Conservation (phyloP, 2,113 vertebrate species). For the Acanthochromis polyacanthus region DNA sequence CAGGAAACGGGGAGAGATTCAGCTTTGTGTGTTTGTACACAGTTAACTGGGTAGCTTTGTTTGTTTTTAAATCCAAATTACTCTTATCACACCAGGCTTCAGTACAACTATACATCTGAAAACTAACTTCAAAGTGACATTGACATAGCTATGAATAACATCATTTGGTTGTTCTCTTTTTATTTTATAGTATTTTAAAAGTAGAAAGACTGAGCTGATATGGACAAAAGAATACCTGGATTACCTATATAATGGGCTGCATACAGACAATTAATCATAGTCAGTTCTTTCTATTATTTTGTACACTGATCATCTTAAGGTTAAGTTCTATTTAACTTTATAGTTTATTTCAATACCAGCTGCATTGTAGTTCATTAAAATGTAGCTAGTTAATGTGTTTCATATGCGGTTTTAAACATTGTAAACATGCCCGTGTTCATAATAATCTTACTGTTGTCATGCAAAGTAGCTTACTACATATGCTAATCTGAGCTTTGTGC, state of each 20-base stretch:
- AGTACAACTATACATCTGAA: not conserved
- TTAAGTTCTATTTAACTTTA: not conserved
- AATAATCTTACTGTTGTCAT: too few species aligned
- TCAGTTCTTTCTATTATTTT: conserved; percentile 3
- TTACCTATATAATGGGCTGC: too few species aligned
- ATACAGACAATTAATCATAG: too few species aligned
- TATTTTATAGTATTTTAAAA: too few species aligned
- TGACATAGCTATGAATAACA: too few species aligned
- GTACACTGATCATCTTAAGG: not conserved
- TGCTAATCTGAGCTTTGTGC: too few species aligned
- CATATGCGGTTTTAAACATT: not conserved
- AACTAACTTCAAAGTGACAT: not conserved
- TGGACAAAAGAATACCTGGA: too few species aligned
- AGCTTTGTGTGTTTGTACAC: not conserved
- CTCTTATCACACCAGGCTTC: too few species aligned
- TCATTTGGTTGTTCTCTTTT: too few species aligned
- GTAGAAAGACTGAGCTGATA: too few species aligned
- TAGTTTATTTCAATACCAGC: too few species aligned
- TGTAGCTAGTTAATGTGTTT: not conserved
- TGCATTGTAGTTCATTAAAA: not conserved
- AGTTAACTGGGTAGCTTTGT: not conserved
- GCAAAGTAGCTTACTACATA: not conserved
- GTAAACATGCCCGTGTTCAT: too few species aligned
- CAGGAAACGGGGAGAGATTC: not conserved
- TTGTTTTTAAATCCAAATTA: not conserved